Evolutionary conservation across 2,113 vertebrate species (phyloP), one percentile per base, ranked within the genome.

Genomic region (Leptosomus discolor): DNA sequence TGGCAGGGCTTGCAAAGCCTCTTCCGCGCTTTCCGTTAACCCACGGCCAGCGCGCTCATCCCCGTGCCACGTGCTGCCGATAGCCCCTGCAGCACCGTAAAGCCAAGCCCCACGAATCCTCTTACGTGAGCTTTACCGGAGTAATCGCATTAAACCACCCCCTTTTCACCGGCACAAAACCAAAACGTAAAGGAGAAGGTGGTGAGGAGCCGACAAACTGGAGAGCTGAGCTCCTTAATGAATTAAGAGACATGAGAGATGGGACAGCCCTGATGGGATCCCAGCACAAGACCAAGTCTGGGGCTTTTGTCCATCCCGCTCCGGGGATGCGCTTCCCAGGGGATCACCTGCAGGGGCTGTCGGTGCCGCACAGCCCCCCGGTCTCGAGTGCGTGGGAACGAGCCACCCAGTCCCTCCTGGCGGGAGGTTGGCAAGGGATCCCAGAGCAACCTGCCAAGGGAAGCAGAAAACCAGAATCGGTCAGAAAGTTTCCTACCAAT

Each of bases 271-370:
- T 14, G 37, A 48, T 56, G 58, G 82, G 74, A 91, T 94, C 58
- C 39, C 80, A 16, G 34, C 1, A 0, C 15, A 8, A 22, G 19
- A 21, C 15, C 34, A 22, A 30, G 27, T 1, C 39, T 0, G 0
- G 5, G 56, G 54, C 24, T 11, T 60, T 39, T 19, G 11, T 48
- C 91, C 77, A 5, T 5, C 69, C 39, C 0, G 11, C 58, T n/a
- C 16, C 5, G 0, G 14, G 30, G 30, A 30, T 30, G 6, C 0
- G 0, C 16, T 60, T 74, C 58, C 74, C 24, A 1, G 15, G 39
- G 57, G 36, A 63, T 39, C 2, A 2, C 24, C 67, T n/a, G n/a
- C 2, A 7, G 81, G 54, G 30, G 48, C 30, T 63, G 82, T 29
- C 0, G 8, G 27, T 50, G 64, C 32, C 8, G 0, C 36, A 1